phyloP scores from a whole-genome alignment of 1,140 invertebrate genomes.

The Apis mellifera region Amel_HAv3.1 CM009938.2:3758001-3758500 shows the following conservation, averaged over 20 bases:
- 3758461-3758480: conserved; percentile 66
- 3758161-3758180: not conserved
- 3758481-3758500: conserved; percentile 71
- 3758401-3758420: conserved; percentile 59
- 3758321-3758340: not conserved
- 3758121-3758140: not conserved
- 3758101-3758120: not conserved
- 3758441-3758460: conserved; percentile 72
- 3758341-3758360: conserved; percentile 17
- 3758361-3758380: not conserved
- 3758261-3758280: too few relatives aligned
- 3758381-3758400: conserved; percentile 9
- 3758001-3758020: not conserved
- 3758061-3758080: not conserved
- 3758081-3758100: not conserved
- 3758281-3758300: not conserved
- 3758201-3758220: not conserved
- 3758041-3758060: not conserved
- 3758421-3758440: conserved; percentile 67
- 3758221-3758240: not conserved
- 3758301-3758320: not conserved
- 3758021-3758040: not conserved
- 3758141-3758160: not conserved
- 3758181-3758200: not conserved
- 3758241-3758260: not conserved